Base-by-base conservation (phyloP, 1,140 invertebrate genomes). In the Acromyrmex charruanus region DNA sequence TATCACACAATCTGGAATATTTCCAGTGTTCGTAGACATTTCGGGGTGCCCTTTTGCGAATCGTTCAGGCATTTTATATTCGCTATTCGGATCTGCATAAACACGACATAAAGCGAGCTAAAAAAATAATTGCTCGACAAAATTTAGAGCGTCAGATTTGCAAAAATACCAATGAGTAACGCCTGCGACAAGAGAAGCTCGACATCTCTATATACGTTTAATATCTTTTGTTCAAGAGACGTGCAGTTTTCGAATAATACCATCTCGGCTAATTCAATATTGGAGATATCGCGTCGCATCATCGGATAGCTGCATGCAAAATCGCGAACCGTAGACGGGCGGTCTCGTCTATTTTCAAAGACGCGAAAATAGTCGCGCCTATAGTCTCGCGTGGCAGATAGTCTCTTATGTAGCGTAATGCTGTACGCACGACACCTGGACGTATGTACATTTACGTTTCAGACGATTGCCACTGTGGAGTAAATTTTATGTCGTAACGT, bases 291-390 rank as follows among this genome's bases (percentile, higher is more conserved):
- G 21, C 16, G 69, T 35, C 31, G 59, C 58, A 28, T 21, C 21
- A 51, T 31, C 9, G 18, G 12, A 39, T 5, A 53, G 25, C 71
- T 53, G 39, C 39, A 85, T 59, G 65, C 35, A n/a, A 53, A 80
- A 77, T 77, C 28, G 35, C 28, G 44, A 58, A 53, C 35, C 25
- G 75, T 49, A 88, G 86, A 88, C 88, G 79, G 63, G 21, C 55
- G 53, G 77, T 90, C 88, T 90, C 68, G 80, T 55, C 55, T 84
- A 84, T 84, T 84, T 84, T 61, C 69, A 74, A 84, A 55, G 18
- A 14, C 28, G 80, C 80, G 55, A 82, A 82, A 82, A 82, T 82
- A 82, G 68, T 82, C 80, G 55, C 68, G 68, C 68, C 14, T 7
- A 44, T 35, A 35, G 25, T 25, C 25, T 25, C 25, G 65, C 77